Conservation (phyloP, 2,797 vertebrate species). For the Spea hammondii region DNA sequence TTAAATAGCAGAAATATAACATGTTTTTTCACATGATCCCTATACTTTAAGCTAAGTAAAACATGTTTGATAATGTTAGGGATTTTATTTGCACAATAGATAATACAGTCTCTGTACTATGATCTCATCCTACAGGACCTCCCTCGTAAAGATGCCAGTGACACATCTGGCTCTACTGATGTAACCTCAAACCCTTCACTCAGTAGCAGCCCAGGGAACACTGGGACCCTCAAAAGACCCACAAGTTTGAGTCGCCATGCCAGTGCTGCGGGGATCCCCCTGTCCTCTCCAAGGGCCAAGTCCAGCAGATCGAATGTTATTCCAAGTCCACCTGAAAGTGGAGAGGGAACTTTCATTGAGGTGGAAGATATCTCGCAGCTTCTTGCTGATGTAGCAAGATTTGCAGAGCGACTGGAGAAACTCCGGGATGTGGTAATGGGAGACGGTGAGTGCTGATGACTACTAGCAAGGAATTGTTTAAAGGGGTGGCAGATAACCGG, state of each 20-base stretch:
- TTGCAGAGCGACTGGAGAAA: slow-evolving; percentile 90
- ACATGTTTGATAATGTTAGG: too few species aligned
- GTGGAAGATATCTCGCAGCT: slow-evolving; percentile 88
- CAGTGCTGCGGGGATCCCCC: slow-evolving; percentile 84
- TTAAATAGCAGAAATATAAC: too few species aligned
- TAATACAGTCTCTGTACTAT: background rate
- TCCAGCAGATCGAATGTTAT: slow-evolving; percentile 71
- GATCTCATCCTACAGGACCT: slow-evolving; percentile 72
- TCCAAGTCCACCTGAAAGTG: slow-evolving; percentile 67
- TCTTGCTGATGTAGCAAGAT: slow-evolving; percentile 82
- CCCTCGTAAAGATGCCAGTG: slow-evolving; percentile 77
- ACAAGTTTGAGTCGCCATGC: slow-evolving; percentile 88
- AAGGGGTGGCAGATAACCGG: too few species aligned
- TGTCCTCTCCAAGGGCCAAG: slow-evolving; percentile 69
- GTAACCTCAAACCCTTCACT: slow-evolving; percentile 56
- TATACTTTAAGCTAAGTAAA: too few species aligned
- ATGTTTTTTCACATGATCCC: too few species aligned
- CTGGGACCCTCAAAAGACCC: slow-evolving; percentile 82
- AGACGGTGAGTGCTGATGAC: slow-evolving; percentile 73
- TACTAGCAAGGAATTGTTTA: background rate
- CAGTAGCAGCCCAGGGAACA: slow-evolving; percentile 66
- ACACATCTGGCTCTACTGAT: slow-evolving; percentile 61
- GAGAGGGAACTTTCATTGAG: slow-evolving; percentile 74
- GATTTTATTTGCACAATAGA: too few species aligned
- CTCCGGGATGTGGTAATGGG: slow-evolving; percentile 85